These are phyloP conservation scores for Pristionchus entomophagus DNA, from an alignment of 2,888 invertebrate species.

Conservation along the genomic window DNA sequence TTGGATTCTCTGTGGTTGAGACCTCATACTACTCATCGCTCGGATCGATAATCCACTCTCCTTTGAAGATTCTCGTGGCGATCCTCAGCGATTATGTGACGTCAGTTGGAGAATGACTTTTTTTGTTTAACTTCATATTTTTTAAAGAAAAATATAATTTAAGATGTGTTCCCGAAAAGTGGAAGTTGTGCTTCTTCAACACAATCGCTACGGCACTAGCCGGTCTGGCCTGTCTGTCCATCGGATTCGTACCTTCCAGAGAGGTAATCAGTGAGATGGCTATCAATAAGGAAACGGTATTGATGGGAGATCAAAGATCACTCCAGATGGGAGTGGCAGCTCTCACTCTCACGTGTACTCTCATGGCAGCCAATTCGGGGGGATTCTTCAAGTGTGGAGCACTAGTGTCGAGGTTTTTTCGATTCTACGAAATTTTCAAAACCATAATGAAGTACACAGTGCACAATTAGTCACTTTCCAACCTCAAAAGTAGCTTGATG, in stretches of 20 bases:
- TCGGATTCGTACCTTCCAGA: constrained; percentile 29
- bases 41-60: constrained; percentile 57
- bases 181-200: constrained; percentile 40
- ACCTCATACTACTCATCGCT: constrained; percentile 49
- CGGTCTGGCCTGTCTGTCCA: constrained; percentile 32
- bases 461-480: no score
- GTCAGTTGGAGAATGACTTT: neutral
- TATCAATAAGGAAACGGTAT: neutral
- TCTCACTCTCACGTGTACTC: constrained; percentile 65
- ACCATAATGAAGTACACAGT: no score
- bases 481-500: no score
- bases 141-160: neutral
- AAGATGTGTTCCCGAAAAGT: constrained; percentile 16
- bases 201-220: constrained; percentile 21
- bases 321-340: constrained; percentile 53
- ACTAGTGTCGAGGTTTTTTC: neutral
- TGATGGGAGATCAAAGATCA: neutral
- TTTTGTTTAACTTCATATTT: neutral
- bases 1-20: constrained; percentile 20
- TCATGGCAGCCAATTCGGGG: constrained; percentile 59
- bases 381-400: constrained; percentile 46
- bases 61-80: constrained; percentile 66
- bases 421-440: no score
- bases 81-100: constrained; percentile 60
- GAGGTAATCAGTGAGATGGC: neutral